Base-by-base conservation (phyloP, 2,797 vertebrate species). In the Hybognathus amarus region DNA sequence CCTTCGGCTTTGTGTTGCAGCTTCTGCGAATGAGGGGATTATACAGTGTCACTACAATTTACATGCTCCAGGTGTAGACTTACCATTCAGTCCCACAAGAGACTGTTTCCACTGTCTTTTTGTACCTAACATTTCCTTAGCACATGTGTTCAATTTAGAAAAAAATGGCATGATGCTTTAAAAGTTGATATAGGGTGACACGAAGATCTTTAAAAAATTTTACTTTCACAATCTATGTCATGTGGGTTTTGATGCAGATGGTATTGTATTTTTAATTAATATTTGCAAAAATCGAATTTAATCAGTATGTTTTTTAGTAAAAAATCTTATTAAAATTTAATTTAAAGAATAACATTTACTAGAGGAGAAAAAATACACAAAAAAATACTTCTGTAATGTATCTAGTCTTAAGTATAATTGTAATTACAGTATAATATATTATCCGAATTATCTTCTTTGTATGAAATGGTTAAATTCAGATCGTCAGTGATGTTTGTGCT, bases 1-100 rank as follows among this genome's bases (percentile, higher is more conserved):
- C 85, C 61, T 24, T 82, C 45, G 82, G 85, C 86, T 89, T 87
- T 90, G 86, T 88, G 85, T 80, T 75, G 85, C 88, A 79, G 79
- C 77, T 86, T 86, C 63, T 80, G 77, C 78, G 86, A 89, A 86
- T 80, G 86, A 83, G 83, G 85, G 80, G 87, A 78, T 85, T 83
- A 85, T 84, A 73, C 47, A 70, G 69, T 66, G 73, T 85, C 86
- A 85, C 66, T 27, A 33, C 80, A 85, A 77, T 87, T 85, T 71
- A 79, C 86, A 83, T 87, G 52, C 78, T 82, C 42, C 61, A 85
- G 80, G 83, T 89, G 85, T 83, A 77, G 84, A 80, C 22, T 68
- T 80, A 79, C 81, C 54, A 5, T 76, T 85, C n/a, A 40, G 33
- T 13, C 54, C 56, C 52, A 61, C 6, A 30, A 59, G 75, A 52